Percentiles rank a stretch among this genome's conserved stretches.
phyloP scores from a whole-genome alignment of 53 echinoderm and acorn worm genomes.

The Echinarachnius parma region DNA sequence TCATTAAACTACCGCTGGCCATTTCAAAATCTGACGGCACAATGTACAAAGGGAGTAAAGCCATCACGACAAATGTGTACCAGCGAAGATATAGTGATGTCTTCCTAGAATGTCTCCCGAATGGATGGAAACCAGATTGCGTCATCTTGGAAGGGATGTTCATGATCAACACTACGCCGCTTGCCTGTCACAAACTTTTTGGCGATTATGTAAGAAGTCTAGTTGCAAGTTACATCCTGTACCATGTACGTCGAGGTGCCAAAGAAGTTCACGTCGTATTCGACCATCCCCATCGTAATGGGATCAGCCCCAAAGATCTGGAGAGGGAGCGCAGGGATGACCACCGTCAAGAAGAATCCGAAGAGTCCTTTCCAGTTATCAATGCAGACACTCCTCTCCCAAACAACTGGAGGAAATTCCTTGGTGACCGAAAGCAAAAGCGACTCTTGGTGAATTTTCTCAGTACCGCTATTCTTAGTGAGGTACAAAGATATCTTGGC shows the following conservation, averaged over 20 bases:
- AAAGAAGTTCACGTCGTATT: conserved; percentile 43
- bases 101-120: conserved; percentile 1
- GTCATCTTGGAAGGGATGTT: conserved; percentile 55
- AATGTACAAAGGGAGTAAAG: conserved; percentile 36
- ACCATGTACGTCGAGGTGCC: neutral
- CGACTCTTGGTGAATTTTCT: neutral
- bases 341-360: neutral
- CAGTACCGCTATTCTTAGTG: neutral
- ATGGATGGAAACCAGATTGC: conserved; percentile 32
- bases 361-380: neutral
- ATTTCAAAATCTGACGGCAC: conserved; percentile 33
- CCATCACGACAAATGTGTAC: neutral
- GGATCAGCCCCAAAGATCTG: conserved; percentile 40
- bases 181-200: conserved; percentile 12
- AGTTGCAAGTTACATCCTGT: conserved; percentile 9
- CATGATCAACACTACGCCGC: conserved; percentile 38
- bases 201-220: conserved; percentile 29
- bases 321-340: conserved; percentile 40
- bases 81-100: neutral
- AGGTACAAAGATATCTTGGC: neutral
- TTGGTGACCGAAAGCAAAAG: neutral
- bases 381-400: conserved; percentile 17
- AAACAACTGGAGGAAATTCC: conserved; percentile 18
- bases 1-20: conserved; percentile 37
- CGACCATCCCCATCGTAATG: conserved; percentile 44